phyloP scores from a whole-genome alignment of 35 echinoderm and acorn worm species.

The Ptychodera flava region DNA sequence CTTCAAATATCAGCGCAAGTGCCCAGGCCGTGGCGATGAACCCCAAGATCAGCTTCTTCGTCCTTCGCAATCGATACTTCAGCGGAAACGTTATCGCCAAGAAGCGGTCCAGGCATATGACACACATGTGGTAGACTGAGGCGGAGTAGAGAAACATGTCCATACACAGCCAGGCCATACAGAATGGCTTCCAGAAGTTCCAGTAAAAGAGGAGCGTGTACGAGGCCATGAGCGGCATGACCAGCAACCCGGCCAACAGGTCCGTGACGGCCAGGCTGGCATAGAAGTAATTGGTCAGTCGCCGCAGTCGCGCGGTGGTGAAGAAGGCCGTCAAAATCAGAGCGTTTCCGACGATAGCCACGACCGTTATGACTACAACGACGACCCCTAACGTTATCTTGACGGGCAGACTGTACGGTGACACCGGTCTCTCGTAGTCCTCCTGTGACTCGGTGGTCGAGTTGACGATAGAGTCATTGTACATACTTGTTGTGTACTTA shows the following conservation, averaged over 20 bases:
- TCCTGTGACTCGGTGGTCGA: too few relatives aligned
- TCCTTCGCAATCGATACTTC: conserved; percentile 18
- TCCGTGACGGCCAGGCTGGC: conserved; percentile 4
- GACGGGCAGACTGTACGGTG: too few relatives aligned
- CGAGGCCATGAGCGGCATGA: not conserved
- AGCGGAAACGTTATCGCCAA: conserved; percentile 19
- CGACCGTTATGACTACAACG: not conserved
- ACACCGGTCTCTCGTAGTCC: too few relatives aligned
- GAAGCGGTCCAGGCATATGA: conserved; percentile 42
- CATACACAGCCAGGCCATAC: conserved; percentile 20
- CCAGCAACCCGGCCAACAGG: not conserved
- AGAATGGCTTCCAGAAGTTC: conserved; percentile 1
- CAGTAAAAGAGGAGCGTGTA: conserved; percentile 23
- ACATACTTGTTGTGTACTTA: too few relatives aligned
- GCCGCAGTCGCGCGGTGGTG: not conserved
- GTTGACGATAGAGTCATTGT: too few relatives aligned
- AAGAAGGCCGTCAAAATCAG: conserved; percentile 8
- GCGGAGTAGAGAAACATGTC: conserved; percentile 13
- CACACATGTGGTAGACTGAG: conserved; percentile 11
- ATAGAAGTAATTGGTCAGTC: conserved; percentile 2
- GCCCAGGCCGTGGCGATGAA: not conserved
- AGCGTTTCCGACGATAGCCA: conserved; percentile 7
- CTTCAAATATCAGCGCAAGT: not conserved
- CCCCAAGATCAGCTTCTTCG: not conserved
- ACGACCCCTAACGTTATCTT: too few relatives aligned